Percentiles rank a stretch among this genome's conserved stretches.
Conservation (phyloP, 2,797 vertebrate genomes). For the Brachyalestes nurse region DNA sequence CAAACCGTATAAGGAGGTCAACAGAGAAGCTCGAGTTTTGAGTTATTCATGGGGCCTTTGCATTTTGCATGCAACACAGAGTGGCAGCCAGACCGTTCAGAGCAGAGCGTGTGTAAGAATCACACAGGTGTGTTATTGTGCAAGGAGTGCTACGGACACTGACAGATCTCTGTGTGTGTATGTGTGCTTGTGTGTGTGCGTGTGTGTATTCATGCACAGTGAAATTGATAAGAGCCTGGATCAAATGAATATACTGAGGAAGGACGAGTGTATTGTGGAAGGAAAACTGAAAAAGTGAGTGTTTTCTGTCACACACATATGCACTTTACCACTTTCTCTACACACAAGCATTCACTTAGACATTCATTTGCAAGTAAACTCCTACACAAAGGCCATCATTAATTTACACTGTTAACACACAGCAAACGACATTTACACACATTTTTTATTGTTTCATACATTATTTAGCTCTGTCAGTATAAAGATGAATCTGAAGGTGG, state of each 20-base stretch:
- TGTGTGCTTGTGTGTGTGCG: constrained; percentile 11
- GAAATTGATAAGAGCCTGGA: constrained; percentile 99
- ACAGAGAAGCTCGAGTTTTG: constrained; percentile 22
- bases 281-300: constrained; percentile 98
- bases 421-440: not conserved
- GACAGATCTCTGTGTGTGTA: constrained; percentile 20
- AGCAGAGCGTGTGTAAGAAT: constrained; percentile 10
- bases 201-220: constrained; percentile 76
- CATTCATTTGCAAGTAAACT: not conserved
- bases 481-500: not conserved
- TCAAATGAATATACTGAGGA: constrained; percentile 97
- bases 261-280: constrained; percentile 98
- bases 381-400: not conserved
- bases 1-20: constrained; percentile 35
- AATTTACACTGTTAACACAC: not conserved
- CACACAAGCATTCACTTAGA: not conserved
- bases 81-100: constrained; percentile 12
- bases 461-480: not conserved
- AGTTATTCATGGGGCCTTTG: constrained; percentile 18
- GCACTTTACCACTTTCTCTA: not conserved
- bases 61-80: constrained; percentile 28
- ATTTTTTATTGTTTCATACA: not conserved
- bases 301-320: not conserved
- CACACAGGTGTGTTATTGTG: constrained; percentile 28
- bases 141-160: constrained; percentile 12